These are phyloP conservation scores for Hypocryptadius cinnamomeus DNA, from an alignment of 2,113 vertebrate genomes.

Conservation along the genomic window DNA sequence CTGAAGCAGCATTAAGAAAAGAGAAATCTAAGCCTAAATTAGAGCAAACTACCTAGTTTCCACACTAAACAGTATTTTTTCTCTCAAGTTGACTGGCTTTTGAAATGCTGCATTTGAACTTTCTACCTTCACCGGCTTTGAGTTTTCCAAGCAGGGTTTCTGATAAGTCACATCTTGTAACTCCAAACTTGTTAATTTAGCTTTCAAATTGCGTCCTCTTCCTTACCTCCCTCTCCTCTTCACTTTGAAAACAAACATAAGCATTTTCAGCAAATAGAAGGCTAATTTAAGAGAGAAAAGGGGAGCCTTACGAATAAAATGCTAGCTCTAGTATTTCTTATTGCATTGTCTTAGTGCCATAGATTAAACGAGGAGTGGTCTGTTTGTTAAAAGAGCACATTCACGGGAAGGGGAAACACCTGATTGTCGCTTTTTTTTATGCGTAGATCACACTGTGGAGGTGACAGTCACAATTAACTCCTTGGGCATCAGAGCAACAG, in stretches of 20 bases:
- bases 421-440: fast-evolving
- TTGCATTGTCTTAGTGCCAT: neutral
- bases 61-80: neutral
- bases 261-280: neutral
- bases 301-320: neutral
- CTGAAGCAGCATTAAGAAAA: neutral
- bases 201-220: neutral
- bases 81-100: neutral
- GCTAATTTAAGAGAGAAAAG: neutral
- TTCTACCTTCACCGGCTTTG: neutral
- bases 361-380: no score
- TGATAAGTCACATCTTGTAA: neutral
- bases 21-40: neutral
- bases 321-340: neutral
- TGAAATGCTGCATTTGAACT: neutral
- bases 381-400: neutral
- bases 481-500: neutral
- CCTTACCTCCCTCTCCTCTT: neutral
- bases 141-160: neutral
- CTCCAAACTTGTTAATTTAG: neutral
- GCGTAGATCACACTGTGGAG: fast-evolving
- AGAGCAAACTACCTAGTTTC: neutral
- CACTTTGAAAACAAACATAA: neutral
- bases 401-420: fast-evolving
- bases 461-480: neutral